Base-by-base conservation (phyloP, 2,113 vertebrate species). In the Microtus oregoni region DNA sequence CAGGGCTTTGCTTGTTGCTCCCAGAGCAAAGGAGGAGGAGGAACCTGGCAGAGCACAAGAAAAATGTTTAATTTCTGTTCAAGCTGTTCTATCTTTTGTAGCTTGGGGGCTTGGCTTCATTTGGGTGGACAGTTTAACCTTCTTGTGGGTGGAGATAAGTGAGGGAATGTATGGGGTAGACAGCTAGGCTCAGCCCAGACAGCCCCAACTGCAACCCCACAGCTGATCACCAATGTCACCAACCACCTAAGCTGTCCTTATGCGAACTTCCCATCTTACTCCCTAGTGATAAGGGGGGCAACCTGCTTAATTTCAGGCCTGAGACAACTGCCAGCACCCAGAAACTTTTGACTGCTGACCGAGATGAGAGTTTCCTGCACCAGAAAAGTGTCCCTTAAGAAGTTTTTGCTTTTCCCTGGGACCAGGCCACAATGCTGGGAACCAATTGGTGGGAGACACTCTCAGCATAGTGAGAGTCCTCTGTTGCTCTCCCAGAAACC, bases 181-280 rank as follows among this genome's bases (percentile, higher is more conserved):
- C 50, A 44, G 38, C 35, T 10, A 2, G 32, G 26, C 17, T 87
- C 10, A 4, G 38, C 17, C 4, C 19, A 6, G 77, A 24, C 19
- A 30, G 1, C 12, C 20, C 8, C 10, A 10, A 8, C 28, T 1
- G 9, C 55, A 22, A 32, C 2, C 35, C 26, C 28, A 11, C 24
- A 5, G 10, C 32, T 86, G 44, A 79, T 4, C 38, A 7, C 73
- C 15, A 17, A 17, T 22, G 72, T 70, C 17, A 35, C 9, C 35
- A 63, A 22, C 52, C 58, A 28, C 22, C 26, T 2, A 41, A n/a
- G 3, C 0, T 30, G 50, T 83, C 35, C 7, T 26, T 3, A 20
- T 15, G 9, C 3, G 12, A 30, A 17, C 1, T 5, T n/a, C 7
- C 5, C 52, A 32, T 38, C 13, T 30, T 11, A 70, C 7, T 12